A percentile compares a stretch with the other conserved stretches of the same genome.
These are phyloP conservation scores for Lepidonotus clava DNA, from an alignment of 2,888 invertebrate species.

Conservation along the genomic window DNA sequence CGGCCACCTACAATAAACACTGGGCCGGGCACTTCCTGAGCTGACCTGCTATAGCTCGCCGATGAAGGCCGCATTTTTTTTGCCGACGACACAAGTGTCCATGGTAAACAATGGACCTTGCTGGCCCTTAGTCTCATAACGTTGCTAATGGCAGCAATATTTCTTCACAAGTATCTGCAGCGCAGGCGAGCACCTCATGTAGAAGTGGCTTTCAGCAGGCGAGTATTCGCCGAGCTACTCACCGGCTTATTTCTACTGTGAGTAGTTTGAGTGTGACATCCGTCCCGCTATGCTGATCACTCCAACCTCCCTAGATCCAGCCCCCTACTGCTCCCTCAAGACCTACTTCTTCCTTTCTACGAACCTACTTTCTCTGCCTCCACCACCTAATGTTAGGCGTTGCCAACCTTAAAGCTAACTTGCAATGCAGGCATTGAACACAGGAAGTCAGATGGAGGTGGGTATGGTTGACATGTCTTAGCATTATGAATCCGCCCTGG, in stretches of 20 bases:
- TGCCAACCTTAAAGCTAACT: no score
- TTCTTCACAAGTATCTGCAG: constrained; percentile 18
- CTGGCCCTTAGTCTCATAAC: neutral
- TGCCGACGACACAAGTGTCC: neutral
- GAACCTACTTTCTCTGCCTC: neutral
- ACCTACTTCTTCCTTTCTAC: neutral
- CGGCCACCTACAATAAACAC: constrained; percentile 7
- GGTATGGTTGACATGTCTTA: no score
- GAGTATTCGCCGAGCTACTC: constrained; percentile 21
- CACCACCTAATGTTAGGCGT: neutral
- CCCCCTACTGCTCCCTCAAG: neutral
- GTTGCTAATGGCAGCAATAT: constrained; percentile 16
- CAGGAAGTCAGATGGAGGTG: neutral
- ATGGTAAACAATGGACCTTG: constrained; percentile 41
- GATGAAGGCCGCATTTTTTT: neutral
- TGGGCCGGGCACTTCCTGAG: neutral
- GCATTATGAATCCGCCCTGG: neutral
- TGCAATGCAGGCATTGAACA: no score
- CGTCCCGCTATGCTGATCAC: neutral
- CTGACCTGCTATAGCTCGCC: neutral
- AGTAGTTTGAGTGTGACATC: constrained; percentile 30
- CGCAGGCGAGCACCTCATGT: neutral
- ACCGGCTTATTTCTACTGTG: neutral
- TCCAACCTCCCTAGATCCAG: neutral
- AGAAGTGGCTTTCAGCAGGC: constrained; percentile 6